These are phyloP conservation scores for Autographa pulchrina DNA, from an alignment of 2,888 invertebrate genomes.

Conservation along the genomic window DNA sequence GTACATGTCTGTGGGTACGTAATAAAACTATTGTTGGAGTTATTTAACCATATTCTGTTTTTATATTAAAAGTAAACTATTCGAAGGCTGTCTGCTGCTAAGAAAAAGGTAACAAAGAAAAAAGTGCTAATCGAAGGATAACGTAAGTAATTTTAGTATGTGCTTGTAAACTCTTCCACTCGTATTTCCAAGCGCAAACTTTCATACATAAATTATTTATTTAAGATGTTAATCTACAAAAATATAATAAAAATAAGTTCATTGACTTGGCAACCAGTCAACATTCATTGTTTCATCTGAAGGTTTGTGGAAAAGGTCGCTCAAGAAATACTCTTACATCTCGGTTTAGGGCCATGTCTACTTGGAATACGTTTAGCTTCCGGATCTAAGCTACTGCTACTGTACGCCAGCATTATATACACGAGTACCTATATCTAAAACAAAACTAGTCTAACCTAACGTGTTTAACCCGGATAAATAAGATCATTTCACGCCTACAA, in stretches of 20 bases:
- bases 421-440: not conserved
- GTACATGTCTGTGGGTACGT: not conserved
- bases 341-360: too few relatives aligned
- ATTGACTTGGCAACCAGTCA: too few relatives aligned
- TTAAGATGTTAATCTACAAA: not conserved
- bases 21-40: not conserved
- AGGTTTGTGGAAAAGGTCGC: too few relatives aligned
- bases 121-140: conserved; percentile 15
- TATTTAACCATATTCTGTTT: not conserved
- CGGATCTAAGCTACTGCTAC: too few relatives aligned
- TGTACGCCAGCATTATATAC: too few relatives aligned
- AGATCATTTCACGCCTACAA: not conserved
- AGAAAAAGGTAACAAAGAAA: conserved; percentile 32
- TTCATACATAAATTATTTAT: not conserved
- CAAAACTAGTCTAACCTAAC: not conserved
- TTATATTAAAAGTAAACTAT: conserved; percentile 18
- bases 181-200: not conserved
- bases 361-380: too few relatives aligned
- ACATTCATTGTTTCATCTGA: too few relatives aligned
- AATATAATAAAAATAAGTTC: too few relatives aligned
- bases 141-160: not conserved
- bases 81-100: conserved; percentile 30
- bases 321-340: too few relatives aligned
- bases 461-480: not conserved
- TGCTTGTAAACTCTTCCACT: not conserved